Evolutionary conservation across 2,888 invertebrate genomes (phyloP).

Genomic region (Eristalinus sepulchralis): DNA sequence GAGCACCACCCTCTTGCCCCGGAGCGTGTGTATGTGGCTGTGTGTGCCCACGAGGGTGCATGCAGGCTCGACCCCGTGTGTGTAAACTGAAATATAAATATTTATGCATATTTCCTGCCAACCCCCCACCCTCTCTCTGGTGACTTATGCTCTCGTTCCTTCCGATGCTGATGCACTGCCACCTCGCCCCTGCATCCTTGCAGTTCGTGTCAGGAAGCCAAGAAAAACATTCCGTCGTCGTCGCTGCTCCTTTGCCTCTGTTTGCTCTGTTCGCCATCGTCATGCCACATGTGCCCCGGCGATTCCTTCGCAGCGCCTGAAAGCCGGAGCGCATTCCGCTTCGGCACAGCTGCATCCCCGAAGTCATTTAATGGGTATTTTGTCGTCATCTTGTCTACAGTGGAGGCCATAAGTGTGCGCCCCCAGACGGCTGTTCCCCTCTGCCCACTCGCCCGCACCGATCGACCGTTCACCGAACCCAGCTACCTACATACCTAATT

Average conservation of each 20-base stretch:
- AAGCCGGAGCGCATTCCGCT: constrained; percentile 32
- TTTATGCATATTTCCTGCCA: constrained; percentile 51
- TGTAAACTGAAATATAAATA: constrained; percentile 66
- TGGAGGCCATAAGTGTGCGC: constrained; percentile 60
- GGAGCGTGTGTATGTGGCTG: neutral
- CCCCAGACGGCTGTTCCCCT: constrained; percentile 27
- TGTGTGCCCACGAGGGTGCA: neutral
- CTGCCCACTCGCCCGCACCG: neutral
- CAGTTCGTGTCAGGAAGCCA: constrained; percentile 28
- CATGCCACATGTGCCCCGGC: constrained; percentile 45
- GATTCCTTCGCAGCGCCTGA: constrained; percentile 48
- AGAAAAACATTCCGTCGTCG: constrained; percentile 60
- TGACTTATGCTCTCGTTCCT: constrained; percentile 21
- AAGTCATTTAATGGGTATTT: constrained; percentile 68
- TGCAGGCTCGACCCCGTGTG: constrained; percentile 36
- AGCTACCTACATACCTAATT: constrained; percentile 65
- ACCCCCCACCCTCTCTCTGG: neutral
- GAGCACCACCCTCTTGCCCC: constrained; percentile 7
- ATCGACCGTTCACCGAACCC: constrained; percentile 34
- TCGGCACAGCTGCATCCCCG: constrained; percentile 53
- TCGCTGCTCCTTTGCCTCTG: constrained; percentile 5
- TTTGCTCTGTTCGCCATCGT: neutral
- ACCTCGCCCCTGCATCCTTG: constrained; percentile 31
- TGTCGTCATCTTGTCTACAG: constrained; percentile 69
- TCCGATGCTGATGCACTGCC: neutral